phyloP scores from a whole-genome alignment of 1,140 invertebrate genomes.

The Euura lappo region DNA sequence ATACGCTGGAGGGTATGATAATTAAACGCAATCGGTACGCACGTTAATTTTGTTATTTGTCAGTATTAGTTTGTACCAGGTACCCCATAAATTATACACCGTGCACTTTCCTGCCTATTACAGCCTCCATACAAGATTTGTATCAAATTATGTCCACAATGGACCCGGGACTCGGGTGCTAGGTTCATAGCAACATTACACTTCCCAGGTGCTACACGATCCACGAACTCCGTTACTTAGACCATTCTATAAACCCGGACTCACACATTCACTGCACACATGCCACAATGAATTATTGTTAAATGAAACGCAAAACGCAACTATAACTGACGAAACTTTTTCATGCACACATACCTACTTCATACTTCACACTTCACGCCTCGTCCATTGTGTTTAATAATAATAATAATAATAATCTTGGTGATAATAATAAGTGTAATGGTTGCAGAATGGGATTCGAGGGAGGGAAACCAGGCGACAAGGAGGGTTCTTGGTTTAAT shows the following conservation, averaged over 20 bases:
- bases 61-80: too few relatives aligned
- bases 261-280: not conserved
- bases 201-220: constrained; percentile 55
- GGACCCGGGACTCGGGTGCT: constrained; percentile 17
- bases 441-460: constrained; percentile 46
- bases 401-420: too few relatives aligned
- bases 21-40: too few relatives aligned
- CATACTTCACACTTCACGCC: not conserved
- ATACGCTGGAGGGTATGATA: too few relatives aligned
- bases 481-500: constrained; percentile 59
- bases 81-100: too few relatives aligned
- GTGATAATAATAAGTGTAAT: constrained; percentile 42
- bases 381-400: too few relatives aligned
- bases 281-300: not conserved
- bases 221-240: too few relatives aligned
- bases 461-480: constrained; percentile 33
- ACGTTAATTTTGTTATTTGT: too few relatives aligned
- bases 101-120: too few relatives aligned
- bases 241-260: too few relatives aligned
- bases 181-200: constrained; percentile 61
- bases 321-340: too few relatives aligned
- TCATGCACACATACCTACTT: not conserved
- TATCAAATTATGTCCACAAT: constrained; percentile 63
- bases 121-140: constrained; percentile 47
- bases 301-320: not conserved